phyloP scores from a whole-genome alignment of 2,888 invertebrate species.

The Diarsia mendica region DNA sequence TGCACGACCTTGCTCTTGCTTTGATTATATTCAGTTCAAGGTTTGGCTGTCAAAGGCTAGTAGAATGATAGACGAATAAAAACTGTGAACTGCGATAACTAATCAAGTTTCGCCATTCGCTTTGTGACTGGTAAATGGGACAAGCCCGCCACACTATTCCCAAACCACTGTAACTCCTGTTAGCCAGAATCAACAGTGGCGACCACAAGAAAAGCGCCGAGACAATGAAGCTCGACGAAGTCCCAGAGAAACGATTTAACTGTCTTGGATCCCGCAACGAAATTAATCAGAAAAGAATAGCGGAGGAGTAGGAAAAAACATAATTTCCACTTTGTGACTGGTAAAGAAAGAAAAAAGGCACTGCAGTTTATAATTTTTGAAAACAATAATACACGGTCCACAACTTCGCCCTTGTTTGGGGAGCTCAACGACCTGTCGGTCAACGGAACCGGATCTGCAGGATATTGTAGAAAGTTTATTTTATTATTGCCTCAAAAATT shows the following conservation, averaged over 20 bases:
- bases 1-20: slow-evolving; percentile 13
- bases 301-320: too few species aligned
- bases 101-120: not conserved
- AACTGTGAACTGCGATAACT: not conserved
- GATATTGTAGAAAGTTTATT: not conserved
- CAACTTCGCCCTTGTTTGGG: not conserved
- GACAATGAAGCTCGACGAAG: too few species aligned
- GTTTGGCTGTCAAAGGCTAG: not conserved
- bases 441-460: not conserved
- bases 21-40: slow-evolving; percentile 22
- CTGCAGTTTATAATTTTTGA: not conserved
- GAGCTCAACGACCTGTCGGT: slow-evolving; percentile 11
- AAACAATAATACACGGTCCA: not conserved
- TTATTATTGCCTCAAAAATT: not conserved
- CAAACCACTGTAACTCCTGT: too few species aligned
- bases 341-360: too few species aligned
- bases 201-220: too few species aligned
- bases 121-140: too few species aligned
- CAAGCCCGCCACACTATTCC: too few species aligned
- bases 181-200: too few species aligned
- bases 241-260: too few species aligned
- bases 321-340: too few species aligned
- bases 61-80: not conserved
- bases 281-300: too few species aligned
- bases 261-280: too few species aligned